Evolutionary conservation across 2,797 vertebrate genomes (phyloP).

Genomic region (Chaunax sp.): DNA sequence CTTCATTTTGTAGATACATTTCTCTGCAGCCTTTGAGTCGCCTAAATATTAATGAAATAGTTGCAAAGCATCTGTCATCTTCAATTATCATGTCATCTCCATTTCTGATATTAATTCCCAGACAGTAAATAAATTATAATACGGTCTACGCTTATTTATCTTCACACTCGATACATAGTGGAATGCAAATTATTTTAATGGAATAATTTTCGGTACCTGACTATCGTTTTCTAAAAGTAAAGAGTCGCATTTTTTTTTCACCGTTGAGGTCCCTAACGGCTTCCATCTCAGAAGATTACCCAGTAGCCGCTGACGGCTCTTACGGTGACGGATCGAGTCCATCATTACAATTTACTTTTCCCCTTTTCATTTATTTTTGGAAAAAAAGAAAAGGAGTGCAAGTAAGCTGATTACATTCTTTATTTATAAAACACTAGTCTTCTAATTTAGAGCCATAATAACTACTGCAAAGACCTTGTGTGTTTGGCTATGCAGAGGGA

Average conservation of each 20-base stretch:
- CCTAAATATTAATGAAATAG: too few species aligned
- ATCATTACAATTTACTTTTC: slow-evolving; percentile 77
- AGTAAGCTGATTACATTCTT: slow-evolving; percentile 73
- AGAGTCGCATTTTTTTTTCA: slow-evolving; percentile 7
- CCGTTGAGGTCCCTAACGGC: slow-evolving; percentile 58
- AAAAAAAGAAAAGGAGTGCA: slow-evolving; percentile 80
- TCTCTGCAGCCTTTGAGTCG: too few species aligned
- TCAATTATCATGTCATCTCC: too few species aligned
- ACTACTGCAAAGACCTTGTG: slow-evolving; percentile 9
- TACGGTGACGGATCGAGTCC: slow-evolving; percentile 81
- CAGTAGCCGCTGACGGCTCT: slow-evolving; percentile 90
- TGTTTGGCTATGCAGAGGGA: slow-evolving; percentile 59
- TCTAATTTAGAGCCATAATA: slow-evolving; percentile 2
- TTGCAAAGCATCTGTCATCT: too few species aligned
- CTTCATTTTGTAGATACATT: too few species aligned
- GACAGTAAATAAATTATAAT: neutral
- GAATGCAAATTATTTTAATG: fast-evolving
- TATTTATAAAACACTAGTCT: slow-evolving; percentile 15
- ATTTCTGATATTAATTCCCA: neutral
- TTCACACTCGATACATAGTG: fast-evolving
- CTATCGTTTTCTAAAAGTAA: slow-evolving; percentile 2
- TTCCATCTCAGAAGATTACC: slow-evolving; percentile 65
- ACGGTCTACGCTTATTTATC: neutral
- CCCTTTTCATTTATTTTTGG: slow-evolving; percentile 82
- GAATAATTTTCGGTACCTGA: too few species aligned